Base-by-base conservation (phyloP, 2,797 vertebrate species). In the Gastrophryne carolinensis region DNA sequence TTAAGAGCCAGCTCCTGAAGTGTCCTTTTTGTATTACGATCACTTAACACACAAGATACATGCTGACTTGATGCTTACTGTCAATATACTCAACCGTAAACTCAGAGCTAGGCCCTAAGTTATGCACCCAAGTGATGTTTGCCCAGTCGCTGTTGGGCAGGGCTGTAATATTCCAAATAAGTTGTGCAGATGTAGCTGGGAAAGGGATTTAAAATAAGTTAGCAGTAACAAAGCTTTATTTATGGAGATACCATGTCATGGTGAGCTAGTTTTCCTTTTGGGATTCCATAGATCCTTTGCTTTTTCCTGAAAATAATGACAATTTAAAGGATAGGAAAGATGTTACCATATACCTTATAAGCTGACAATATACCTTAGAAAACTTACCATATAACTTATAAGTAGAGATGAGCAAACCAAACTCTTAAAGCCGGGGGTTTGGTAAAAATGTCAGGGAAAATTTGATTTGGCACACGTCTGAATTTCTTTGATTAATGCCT, bases 1-100 rank as follows among this genome's bases (percentile, higher is more conserved):
- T 26, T 13, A 11, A 62, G 23, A 13, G 37, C 64, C 60, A 37
- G 17, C 68, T 78, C 75, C 68, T 72, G 75, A 32, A 72, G 53
- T 72, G 61, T n/a, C 53, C 68, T 60, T 72, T n/a, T 37, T 66
- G 21, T 19, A 5, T 24, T 27, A 8, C 17, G 34, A 35, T 64
- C 29, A 64, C 44, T 21, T 58, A 50, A 83, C 82, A 57, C 75
- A 52, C 53, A 82, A 81, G 81, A 85, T 79, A 85, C 87, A 85
- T 75, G 41, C 84, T 80, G 81, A 83, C 50, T 83, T 89, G 87
- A 89, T 91, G 94, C 96, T 99, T 99, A 99, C 96, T 98, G 93
- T 97, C 94, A 88, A 93, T 93, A 94, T 93, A 94, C 94, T 98
- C 97, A 94, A 99, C 90, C 93, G 95, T 93, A 96, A 99, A 98